Evolutionary conservation across 2,113 vertebrate species (phyloP).

Genomic region (Capricornis sumatraensis): DNA sequence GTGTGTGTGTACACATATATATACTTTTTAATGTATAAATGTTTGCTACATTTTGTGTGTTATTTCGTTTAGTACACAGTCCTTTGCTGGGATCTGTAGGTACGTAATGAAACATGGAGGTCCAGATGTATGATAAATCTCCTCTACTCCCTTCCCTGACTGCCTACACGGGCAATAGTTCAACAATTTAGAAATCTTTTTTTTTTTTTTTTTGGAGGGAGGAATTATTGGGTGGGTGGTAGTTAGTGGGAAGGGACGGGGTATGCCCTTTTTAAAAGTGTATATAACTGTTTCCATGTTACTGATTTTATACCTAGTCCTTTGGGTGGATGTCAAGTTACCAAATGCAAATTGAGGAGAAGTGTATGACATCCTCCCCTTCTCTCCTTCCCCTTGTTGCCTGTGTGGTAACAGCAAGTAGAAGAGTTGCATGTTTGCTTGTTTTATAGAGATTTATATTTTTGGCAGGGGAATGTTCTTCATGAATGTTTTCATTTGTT

Average conservation of each 20-base stretch:
- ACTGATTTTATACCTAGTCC: background rate
- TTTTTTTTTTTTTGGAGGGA: background rate
- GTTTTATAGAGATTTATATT: constrained; percentile 14
- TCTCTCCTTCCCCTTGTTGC: background rate
- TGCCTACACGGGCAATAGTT: constrained; percentile 42
- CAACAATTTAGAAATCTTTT: background rate
- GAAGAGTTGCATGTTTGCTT: constrained; percentile 15
- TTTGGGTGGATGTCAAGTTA: background rate
- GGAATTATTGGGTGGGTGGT: background rate
- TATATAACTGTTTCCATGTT: constrained; percentile 10
- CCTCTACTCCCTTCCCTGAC: constrained; percentile 44
- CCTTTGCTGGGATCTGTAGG: constrained; percentile 12
- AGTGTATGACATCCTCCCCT: constrained; percentile 7
- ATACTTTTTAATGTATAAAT: constrained; percentile 39
- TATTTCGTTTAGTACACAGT: constrained; percentile 9
- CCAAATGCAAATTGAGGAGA: background rate
- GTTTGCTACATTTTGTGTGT: constrained; percentile 28
- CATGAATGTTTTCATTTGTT: background rate
- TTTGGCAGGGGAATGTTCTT: constrained; percentile 15
- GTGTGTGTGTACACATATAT: background rate
- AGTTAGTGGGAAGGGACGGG: background rate
- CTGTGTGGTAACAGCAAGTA: background rate
- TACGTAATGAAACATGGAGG: constrained; percentile 40
- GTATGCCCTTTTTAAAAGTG: constrained; percentile 18
- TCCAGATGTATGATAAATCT: constrained; percentile 69